These are phyloP conservation scores for Akabosia matsudoensis DNA, from an alignment of 1,140 invertebrate species.

Conservation along the genomic window DNA sequence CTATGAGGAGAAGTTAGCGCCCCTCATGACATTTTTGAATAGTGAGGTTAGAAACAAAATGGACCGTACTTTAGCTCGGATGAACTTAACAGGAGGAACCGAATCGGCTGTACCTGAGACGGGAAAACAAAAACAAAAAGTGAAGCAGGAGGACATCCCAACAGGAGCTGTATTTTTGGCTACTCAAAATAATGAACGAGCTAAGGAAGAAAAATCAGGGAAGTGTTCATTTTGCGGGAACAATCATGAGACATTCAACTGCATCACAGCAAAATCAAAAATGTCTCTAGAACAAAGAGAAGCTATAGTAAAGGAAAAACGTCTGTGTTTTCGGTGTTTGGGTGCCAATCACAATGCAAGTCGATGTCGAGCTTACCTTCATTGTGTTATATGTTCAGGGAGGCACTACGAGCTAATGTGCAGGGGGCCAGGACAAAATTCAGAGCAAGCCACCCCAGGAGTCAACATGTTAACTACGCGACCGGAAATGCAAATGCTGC, in stretches of 20 bases:
- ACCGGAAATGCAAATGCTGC: neutral
- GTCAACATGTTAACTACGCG: neutral
- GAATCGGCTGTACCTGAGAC: neutral
- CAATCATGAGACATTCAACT: neutral
- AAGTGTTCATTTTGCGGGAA: neutral
- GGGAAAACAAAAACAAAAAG: neutral
- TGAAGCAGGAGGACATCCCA: neutral
- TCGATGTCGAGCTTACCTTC: neutral
- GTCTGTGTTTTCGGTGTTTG: neutral
- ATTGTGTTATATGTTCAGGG: neutral
- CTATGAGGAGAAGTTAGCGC: constrained; percentile 30
- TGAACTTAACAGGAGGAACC: neutral
- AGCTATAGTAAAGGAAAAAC: neutral
- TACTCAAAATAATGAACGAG: neutral
- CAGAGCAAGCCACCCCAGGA: neutral
- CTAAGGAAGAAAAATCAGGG: neutral
- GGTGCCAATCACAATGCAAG: neutral
- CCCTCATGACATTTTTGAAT: constrained; percentile 46
- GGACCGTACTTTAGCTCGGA: neutral
- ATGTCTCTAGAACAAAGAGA: neutral
- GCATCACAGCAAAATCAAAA: neutral
- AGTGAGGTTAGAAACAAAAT: constrained; percentile 44
- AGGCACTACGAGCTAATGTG: neutral
- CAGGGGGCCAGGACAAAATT: neutral
- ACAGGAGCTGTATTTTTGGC: neutral